These are phyloP conservation scores for Monopterus albus DNA, from an alignment of 2,113 vertebrate species.

Conservation along the genomic window DNA sequence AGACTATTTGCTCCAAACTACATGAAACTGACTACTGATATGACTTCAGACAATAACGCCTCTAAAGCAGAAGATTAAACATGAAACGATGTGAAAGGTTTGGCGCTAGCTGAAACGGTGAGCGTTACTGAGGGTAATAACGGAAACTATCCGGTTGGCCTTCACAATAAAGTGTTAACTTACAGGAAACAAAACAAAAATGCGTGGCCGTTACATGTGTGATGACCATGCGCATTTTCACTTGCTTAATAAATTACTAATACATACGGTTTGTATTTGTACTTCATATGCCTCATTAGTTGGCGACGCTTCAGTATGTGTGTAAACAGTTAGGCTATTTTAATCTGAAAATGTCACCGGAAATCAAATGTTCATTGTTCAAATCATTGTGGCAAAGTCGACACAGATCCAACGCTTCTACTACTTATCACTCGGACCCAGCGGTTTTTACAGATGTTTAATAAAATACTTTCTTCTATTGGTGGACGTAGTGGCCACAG, in stretches of 20 bases:
- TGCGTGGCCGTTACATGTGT: accelerated
- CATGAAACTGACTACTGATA: accelerated
- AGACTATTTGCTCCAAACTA: background rate
- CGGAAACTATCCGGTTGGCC: slow-evolving; percentile 4
- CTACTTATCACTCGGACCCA: slow-evolving; percentile 50
- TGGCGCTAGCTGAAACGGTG: slow-evolving; percentile 3
- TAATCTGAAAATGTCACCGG: slow-evolving; percentile 7
- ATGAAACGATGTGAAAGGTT: background rate
- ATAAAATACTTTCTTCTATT: background rate
- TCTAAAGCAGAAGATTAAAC: background rate
- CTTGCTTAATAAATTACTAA: background rate
- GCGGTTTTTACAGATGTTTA: slow-evolving; percentile 70
- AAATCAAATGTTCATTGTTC: accelerated
- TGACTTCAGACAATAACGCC: background rate
- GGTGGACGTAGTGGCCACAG: accelerated
- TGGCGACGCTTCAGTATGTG: accelerated
- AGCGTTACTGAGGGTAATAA: background rate
- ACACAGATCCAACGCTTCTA: slow-evolving; percentile 8
- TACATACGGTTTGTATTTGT: accelerated
- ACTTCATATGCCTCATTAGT: accelerated
- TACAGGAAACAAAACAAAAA: accelerated
- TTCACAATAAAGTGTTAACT: slow-evolving; percentile 47
- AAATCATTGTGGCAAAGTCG: background rate
- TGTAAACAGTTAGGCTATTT: background rate
- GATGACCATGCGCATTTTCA: too few relatives aligned